These are phyloP conservation scores for Siniperca chuatsi DNA, from an alignment of 2,113 vertebrate species.

Conservation along the genomic window DNA sequence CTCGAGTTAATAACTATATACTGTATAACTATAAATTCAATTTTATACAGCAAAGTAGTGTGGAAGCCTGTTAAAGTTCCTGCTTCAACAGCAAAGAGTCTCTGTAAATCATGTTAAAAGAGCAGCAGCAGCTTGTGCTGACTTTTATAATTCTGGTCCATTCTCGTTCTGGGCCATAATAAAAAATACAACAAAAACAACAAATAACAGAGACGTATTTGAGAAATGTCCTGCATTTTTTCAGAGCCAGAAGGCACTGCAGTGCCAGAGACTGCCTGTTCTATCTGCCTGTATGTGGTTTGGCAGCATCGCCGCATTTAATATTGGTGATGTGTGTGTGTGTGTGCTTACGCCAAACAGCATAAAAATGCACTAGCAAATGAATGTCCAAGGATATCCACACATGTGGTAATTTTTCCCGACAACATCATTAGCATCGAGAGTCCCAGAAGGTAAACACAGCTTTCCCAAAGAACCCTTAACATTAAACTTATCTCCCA, in stretches of 20 bases:
- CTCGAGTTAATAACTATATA: background rate
- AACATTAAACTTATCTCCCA: background rate
- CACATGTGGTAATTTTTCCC: background rate
- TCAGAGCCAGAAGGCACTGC: conserved; percentile 26
- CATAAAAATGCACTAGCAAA: conserved; percentile 10
- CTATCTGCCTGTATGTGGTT: conserved; percentile 48
- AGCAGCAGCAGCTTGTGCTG: conserved; percentile 37
- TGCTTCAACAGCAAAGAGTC: conserved; percentile 35
- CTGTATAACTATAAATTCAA: conserved; percentile 1
- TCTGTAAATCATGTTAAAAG: conserved; percentile 35
- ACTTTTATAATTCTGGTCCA: conserved; percentile 33
- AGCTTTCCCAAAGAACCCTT: background rate
- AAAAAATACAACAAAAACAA: background rate
- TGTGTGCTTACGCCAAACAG: background rate
- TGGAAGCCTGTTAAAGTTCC: conserved; percentile 9
- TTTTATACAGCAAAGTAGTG: conserved; percentile 7
- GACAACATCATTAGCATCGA: conserved; percentile 12
- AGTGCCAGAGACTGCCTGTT: conserved; percentile 23
- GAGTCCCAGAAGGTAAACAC: background rate
- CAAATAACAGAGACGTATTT: conserved; percentile 6
- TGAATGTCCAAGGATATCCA: background rate
- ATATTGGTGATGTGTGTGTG: background rate
- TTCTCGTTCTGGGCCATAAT: conserved; percentile 9
- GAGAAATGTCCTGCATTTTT: conserved; percentile 40
- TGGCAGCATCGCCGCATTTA: conserved; percentile 34